These are phyloP conservation scores for Zaprionus ghesquierei DNA, from an alignment of 1,140 invertebrate genomes.

Conservation along the genomic window DNA sequence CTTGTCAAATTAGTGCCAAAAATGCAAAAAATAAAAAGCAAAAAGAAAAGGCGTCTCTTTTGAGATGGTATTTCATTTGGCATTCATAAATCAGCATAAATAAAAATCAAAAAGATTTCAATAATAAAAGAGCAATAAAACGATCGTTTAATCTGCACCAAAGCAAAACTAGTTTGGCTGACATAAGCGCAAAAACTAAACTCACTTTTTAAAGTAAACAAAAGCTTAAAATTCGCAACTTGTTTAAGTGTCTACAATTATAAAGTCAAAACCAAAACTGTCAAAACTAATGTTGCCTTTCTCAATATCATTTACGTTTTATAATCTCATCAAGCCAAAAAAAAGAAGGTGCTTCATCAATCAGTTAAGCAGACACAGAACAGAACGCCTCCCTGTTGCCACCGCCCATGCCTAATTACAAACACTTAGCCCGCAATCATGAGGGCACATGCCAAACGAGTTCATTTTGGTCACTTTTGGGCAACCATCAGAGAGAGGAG, in stretches of 20 bases:
- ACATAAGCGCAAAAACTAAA: conserved; percentile 51
- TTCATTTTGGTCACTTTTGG: conserved; percentile 73
- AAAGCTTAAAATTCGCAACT: conserved; percentile 13
- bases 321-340: background rate
- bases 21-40: conserved; percentile 55
- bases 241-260: conserved; percentile 5
- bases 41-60: background rate
- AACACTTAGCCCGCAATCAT: conserved; percentile 38
- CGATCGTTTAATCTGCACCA: conserved; percentile 33
- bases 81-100: conserved; percentile 57
- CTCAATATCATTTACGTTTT: conserved; percentile 4
- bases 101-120: conserved; percentile 24
- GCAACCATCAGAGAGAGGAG: conserved; percentile 50
- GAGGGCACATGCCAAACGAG: conserved; percentile 56
- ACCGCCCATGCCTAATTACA: conserved; percentile 30
- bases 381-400: background rate
- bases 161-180: conserved; percentile 38
- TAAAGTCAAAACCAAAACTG: background rate
- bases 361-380: background rate
- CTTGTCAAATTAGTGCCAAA: conserved; percentile 79
- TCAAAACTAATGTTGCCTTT: background rate
- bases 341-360: conserved; percentile 24
- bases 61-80: conserved; percentile 13
- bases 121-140: conserved; percentile 30
- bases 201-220: conserved; percentile 21